phyloP scores from a whole-genome alignment of 2,797 vertebrate species.

The Clarias pachynema region DNA sequence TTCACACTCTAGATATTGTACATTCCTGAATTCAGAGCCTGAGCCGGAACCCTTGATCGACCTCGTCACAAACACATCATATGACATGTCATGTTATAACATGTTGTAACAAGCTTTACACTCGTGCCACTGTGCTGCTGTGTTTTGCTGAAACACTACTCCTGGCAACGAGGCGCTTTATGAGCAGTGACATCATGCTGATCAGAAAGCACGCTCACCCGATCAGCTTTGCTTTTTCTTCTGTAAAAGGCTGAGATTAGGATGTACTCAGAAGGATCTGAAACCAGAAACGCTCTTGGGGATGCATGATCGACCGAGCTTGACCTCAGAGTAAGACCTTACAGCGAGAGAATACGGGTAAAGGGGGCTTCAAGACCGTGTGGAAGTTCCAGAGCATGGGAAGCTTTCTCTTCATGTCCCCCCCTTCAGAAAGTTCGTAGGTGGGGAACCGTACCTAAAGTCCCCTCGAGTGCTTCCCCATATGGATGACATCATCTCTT shows the following conservation, averaged over 20 bases:
- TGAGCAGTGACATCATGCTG: conserved; percentile 71
- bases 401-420: conserved; percentile 32
- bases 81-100: conserved; percentile 16
- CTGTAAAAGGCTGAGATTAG: not conserved
- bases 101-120: not conserved
- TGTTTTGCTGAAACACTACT: conserved; percentile 60
- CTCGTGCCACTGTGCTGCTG: not conserved
- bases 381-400: conserved; percentile 43
- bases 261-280: not conserved
- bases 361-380: conserved; percentile 26
- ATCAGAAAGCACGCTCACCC: conserved; percentile 22
- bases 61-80: not conserved
- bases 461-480: conserved; percentile 46
- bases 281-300: not conserved
- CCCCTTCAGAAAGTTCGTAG: conserved; percentile 25
- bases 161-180: conserved; percentile 62
- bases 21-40: not conserved
- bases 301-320: conserved; percentile 44
- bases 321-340: conserved; percentile 28
- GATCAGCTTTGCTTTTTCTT: not conserved
- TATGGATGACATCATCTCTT: conserved; percentile 40
- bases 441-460: conserved; percentile 38
- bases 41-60: not conserved
- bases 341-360: not conserved
- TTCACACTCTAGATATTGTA: not conserved